Conservation (phyloP, 2,888 invertebrate genomes). For the Phalera bucephala region DNA sequence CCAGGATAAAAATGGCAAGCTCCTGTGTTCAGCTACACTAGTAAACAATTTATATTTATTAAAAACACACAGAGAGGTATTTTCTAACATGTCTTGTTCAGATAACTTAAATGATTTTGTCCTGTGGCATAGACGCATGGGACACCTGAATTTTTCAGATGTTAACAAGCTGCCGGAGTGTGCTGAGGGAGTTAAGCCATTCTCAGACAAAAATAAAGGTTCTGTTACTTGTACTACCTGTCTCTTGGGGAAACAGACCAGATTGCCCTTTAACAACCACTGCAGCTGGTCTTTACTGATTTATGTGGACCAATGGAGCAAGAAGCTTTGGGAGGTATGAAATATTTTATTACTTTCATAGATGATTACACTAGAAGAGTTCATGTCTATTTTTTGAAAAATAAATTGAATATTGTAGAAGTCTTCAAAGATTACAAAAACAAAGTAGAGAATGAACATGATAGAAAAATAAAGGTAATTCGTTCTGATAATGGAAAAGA, state of each 20-base stretch:
- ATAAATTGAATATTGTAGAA: background rate
- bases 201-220: background rate
- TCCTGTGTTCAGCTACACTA: background rate
- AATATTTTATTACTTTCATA: conserved; percentile 14
- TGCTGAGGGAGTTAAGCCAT: background rate
- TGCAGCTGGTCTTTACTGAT: background rate
- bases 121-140: conserved; percentile 1
- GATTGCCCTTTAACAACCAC: background rate
- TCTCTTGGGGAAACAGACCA: background rate
- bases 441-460: conserved; percentile 17
- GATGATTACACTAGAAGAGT: conserved; percentile 10
- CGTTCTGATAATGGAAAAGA: conserved; percentile 14
- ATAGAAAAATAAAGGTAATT: conserved; percentile 13
- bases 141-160: conserved; percentile 3
- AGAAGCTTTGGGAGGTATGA: conserved; percentile 3
- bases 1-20: background rate
- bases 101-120: conserved; percentile 3
- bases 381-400: background rate
- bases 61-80: background rate
- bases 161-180: background rate
- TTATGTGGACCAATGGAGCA: background rate
- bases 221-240: background rate
- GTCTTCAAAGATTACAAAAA: conserved; percentile 5
- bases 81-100: background rate
- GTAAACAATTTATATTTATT: background rate